A percentile compares a stretch with the other conserved stretches of the same genome.
phyloP scores from a whole-genome alignment of 2,797 vertebrate species.

The Argyrosomus regius region DNA sequence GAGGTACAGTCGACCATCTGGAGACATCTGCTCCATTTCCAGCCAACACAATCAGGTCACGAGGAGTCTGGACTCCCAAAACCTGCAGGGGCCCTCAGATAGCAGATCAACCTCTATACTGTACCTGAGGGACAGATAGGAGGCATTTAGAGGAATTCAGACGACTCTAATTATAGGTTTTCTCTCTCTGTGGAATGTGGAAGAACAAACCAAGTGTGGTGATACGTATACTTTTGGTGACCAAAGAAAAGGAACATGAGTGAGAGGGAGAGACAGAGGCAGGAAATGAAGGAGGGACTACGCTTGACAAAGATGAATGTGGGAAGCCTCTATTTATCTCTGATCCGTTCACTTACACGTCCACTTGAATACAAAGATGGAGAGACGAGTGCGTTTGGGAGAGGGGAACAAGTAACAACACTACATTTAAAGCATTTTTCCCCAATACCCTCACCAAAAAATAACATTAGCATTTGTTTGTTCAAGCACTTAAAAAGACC shows the following conservation, averaged over 20 bases:
- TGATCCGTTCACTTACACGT: conserved; percentile 30
- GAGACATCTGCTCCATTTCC: conserved; percentile 66
- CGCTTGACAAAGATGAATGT: conserved; percentile 59
- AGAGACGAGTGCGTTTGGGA: background rate
- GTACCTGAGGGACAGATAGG: conserved; percentile 44
- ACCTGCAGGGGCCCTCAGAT: conserved; percentile 26
- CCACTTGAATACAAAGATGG: conserved; percentile 21
- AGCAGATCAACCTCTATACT: conserved; percentile 21
- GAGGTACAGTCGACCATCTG: conserved; percentile 46
- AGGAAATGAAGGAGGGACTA: conserved; percentile 56
- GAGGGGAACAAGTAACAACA: background rate
- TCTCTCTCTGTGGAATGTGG: conserved; percentile 44
- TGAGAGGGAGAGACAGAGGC: conserved; percentile 19
- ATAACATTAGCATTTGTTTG: background rate
- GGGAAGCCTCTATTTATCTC: conserved; percentile 34
- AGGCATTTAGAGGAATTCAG: conserved; percentile 23
- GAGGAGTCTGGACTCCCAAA: conserved; percentile 39
- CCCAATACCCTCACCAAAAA: background rate
- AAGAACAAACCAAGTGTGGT: conserved; percentile 28
- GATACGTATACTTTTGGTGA: conserved; percentile 11
- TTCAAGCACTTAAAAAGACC: conserved; percentile 1
- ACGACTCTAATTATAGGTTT: conserved; percentile 48
- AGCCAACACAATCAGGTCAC: conserved; percentile 72
- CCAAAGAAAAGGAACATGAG: background rate
- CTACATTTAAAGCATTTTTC: background rate